Base-by-base conservation (phyloP, 2,888 invertebrate genomes). In the Eumacrocentrus americanus region DNA sequence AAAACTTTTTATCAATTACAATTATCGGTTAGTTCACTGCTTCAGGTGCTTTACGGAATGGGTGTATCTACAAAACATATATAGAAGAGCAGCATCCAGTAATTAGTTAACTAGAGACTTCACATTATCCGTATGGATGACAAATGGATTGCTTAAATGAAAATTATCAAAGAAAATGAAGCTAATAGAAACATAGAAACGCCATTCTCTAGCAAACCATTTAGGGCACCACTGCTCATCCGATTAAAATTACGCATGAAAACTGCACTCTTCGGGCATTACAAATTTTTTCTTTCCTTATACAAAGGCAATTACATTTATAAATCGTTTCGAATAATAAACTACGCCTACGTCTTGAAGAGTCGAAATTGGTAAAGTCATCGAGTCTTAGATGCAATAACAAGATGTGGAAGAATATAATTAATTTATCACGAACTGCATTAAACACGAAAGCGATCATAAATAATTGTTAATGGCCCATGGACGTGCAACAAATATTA, bases 181-280 rank as follows among this genome's bases (percentile, higher is more conserved):
- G 22, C 0, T 20, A 25, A 5, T 2, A 14, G 23, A 25, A 44
- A 34, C 7, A 20, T 35, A 23, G 38, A 53, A 52, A 34, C 1
- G 2, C 3, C n/a, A 35, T 54, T 54, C 44, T 47, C 23, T 74
- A 72, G 58, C 64, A 68, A 67, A 70, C 71, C 60, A 70, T 71
- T 74, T 71, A 75, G 74, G 74, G 75, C 74, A 66, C 75, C 75
- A 72, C 73, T 74, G 68, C 65, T 67, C 62, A 60, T 66, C 70
- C 46, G 2, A 58, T 42, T 12, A 35, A 37, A 46, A 35, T 11
- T 11, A 16, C 16, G 6, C 20, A 7, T n/a, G 25, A 12, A 46
- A 2, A 12, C 25, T 12, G 9, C 25, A 7, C 7, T 25, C 25
- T 46, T 46, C 12, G 5, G 22, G 5, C 12, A 12, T 22, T 11